phyloP scores from a whole-genome alignment of 2,888 invertebrate species.

The Oxystoma pomonae region DNA sequence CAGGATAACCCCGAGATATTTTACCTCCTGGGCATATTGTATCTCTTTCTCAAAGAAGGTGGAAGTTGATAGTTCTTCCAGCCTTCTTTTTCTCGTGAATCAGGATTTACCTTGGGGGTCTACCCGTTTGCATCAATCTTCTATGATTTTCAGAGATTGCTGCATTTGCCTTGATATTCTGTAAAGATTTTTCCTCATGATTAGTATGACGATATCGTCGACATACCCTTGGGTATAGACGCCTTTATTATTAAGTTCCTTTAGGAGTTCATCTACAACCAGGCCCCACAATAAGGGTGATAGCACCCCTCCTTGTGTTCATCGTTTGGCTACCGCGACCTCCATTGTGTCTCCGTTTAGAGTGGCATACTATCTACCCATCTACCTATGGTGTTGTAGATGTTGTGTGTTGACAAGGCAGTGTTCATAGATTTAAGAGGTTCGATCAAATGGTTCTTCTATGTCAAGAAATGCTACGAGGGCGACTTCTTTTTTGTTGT shows the following conservation, averaged over 20 bases:
- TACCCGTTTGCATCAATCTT: not conserved
- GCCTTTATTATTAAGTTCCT: no score
- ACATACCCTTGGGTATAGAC: not conserved
- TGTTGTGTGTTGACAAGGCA: not conserved
- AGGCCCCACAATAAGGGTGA: not conserved
- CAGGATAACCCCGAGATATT: no score
- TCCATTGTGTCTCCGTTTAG: not conserved
- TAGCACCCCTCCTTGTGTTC: not conserved
- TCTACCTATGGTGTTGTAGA: not conserved
- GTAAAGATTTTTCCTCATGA: no score
- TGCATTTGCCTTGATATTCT: not conserved
- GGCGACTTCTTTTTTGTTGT: not conserved
- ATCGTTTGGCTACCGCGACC: not conserved
- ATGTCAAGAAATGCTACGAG: not conserved
- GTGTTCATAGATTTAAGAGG: not conserved
- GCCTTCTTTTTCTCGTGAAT: not conserved
- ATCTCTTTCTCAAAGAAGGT: no score
- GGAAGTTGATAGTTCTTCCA: not conserved
- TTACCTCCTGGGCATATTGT: no score
- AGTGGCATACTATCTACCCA: not conserved
- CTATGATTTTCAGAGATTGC: not conserved
- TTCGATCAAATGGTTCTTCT: not conserved
- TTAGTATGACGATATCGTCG: no score
- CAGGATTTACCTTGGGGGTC: not conserved
- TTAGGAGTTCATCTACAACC: no score